These are phyloP conservation scores for Pomatorhinus ruficollis DNA, from an alignment of 2,113 vertebrate species.

Conservation along the genomic window DNA sequence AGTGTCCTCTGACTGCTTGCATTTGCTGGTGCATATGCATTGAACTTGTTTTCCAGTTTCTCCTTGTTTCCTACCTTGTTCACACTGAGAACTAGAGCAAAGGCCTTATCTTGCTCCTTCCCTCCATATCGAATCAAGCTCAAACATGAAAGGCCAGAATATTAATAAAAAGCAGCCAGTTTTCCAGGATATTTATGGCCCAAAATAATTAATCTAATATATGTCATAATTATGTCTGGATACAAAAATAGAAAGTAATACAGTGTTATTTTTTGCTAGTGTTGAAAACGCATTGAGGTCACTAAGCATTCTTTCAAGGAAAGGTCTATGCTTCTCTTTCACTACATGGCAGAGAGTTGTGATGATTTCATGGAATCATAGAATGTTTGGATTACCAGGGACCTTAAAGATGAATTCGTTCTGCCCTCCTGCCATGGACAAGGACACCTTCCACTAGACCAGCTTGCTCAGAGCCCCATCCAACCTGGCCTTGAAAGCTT, in stretches of 20 bases:
- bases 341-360: neutral
- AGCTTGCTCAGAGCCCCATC: neutral
- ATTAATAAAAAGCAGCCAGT: neutral
- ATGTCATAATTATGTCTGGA: neutral
- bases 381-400: neutral
- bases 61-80: neutral
- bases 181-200: neutral
- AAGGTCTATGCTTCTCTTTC: neutral
- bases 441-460: neutral
- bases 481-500: neutral
- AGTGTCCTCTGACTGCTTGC: neutral
- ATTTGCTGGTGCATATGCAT: neutral
- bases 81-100: neutral
- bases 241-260: slow-evolving; percentile 12
- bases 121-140: neutral
- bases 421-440: rapidly evolving
- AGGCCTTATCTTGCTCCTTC: neutral
- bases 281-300: neutral
- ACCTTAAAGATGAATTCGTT: neutral
- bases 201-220: neutral
- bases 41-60: neutral
- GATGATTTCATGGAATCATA: neutral
- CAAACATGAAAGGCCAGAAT: neutral
- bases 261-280: neutral
- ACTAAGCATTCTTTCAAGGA: neutral